phyloP scores from a whole-genome alignment of 1,140 invertebrate species.

The Diabrotica undecimpunctata region DNA sequence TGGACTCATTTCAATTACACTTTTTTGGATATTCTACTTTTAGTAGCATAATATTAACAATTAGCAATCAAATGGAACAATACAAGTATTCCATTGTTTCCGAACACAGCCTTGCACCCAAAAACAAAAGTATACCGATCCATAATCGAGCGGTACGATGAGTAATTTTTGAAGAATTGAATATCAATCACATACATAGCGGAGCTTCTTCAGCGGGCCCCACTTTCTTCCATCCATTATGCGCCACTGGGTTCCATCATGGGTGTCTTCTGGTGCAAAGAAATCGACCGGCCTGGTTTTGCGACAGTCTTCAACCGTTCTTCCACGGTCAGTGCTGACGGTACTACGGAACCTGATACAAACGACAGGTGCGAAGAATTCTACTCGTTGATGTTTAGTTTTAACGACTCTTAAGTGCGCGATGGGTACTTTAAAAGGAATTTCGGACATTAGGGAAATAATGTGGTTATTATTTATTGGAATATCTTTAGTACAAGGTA shows the following conservation, averaged over 20 bases:
- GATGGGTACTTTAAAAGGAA: slow-evolving; percentile 10
- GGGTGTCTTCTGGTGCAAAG: slow-evolving; percentile 18
- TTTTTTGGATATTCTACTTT: too few relatives aligned
- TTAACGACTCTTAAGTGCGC: slow-evolving; percentile 22
- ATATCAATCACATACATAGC: background rate
- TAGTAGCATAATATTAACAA: too few relatives aligned
- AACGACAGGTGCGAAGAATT: slow-evolving; percentile 26
- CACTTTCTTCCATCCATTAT: background rate
- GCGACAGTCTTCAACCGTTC: slow-evolving; percentile 21
- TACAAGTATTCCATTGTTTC: too few relatives aligned
- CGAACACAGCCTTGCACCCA: background rate
- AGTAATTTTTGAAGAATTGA: slow-evolving; percentile 3
- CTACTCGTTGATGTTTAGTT: slow-evolving; percentile 10
- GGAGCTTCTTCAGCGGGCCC: background rate
- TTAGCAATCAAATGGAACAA: too few relatives aligned
- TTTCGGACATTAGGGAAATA: background rate
- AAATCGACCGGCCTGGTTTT: slow-evolving; percentile 28
- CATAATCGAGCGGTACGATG: background rate
- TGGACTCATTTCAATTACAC: too few relatives aligned
- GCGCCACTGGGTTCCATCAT: slow-evolving; percentile 16
- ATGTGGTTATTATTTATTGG: background rate
- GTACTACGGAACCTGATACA: slow-evolving; percentile 10
- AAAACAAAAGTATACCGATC: background rate
- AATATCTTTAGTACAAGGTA: background rate
- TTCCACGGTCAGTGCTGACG: slow-evolving; percentile 26